Percentiles rank a stretch among this genome's conserved stretches.
Conservation (phyloP, 23 tunicate genomes). For the Styela plicata region DNA sequence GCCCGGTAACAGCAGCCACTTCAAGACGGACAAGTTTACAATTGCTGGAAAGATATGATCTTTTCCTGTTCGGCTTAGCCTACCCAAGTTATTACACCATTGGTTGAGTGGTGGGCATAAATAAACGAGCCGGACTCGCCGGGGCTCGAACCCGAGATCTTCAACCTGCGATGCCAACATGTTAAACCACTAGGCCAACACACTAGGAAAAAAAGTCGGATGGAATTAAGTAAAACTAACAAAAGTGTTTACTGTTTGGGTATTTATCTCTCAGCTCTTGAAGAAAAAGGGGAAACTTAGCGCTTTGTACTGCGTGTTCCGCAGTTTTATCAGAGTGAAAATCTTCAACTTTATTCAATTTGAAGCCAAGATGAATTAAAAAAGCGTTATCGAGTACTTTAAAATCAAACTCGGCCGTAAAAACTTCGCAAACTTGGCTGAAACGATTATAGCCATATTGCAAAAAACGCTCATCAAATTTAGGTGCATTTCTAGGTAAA, state of each 20-base stretch:
- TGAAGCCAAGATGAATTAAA: slow-evolving; percentile 40
- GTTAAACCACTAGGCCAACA: no score
- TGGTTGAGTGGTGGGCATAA: no score
- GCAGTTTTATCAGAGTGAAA: neutral
- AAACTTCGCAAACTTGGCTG: slow-evolving; percentile 51
- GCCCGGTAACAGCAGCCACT: no score
- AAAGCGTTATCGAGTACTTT: slow-evolving; percentile 33
- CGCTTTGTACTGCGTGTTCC: neutral
- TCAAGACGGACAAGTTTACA: no score
- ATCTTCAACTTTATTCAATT: neutral
- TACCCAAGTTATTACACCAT: no score
- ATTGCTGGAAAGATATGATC: no score
- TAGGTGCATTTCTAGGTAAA: slow-evolving; percentile 13
- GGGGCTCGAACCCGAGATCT: no score
- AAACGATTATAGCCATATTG: slow-evolving; percentile 38
- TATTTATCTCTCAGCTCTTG: neutral
- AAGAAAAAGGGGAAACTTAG: neutral
- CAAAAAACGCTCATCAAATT: slow-evolving; percentile 48
- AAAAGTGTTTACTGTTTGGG: neutral
- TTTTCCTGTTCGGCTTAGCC: no score
- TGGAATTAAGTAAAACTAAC: no score
- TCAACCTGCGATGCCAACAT: no score
- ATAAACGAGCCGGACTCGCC: no score
- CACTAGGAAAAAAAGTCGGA: no score
- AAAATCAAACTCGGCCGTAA: slow-evolving; percentile 33